These are phyloP conservation scores for Rousettus madagascariensis DNA, from an alignment of 2,797 vertebrate species.

Conservation along the genomic window DNA sequence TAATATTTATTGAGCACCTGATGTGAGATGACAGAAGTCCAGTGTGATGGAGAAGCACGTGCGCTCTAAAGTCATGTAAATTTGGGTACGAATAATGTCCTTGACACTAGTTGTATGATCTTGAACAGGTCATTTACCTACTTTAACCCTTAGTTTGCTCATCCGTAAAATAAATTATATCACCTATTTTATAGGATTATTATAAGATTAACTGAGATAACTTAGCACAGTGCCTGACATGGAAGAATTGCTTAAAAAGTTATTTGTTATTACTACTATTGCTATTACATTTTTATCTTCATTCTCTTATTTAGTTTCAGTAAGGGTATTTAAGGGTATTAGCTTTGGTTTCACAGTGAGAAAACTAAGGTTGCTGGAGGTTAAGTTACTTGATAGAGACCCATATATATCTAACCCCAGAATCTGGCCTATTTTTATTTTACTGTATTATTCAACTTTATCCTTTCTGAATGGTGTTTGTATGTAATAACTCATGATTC, in stretches of 20 bases:
- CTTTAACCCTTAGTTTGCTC: conserved; percentile 1
- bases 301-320: not conserved
- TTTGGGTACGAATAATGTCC: not conserved
- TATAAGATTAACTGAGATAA: not conserved
- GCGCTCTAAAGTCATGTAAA: not conserved
- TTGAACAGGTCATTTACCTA: not conserved
- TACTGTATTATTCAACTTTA: not conserved
- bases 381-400: not conserved
- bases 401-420: not conserved
- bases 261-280: not conserved
- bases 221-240: not conserved
- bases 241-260: not conserved
- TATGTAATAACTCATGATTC: not conserved
- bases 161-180: not conserved
- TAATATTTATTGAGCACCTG: not conserved
- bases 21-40: not conserved
- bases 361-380: not conserved
- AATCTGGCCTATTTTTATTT: not conserved
- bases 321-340: not conserved
- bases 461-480: not conserved
- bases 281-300: not conserved
- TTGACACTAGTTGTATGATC: not conserved
- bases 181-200: not conserved
- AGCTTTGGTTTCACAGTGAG: conserved; percentile 23
- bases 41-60: not conserved